Base-by-base conservation (phyloP, 2,888 invertebrate genomes). In the Crematogaster levior region DNA sequence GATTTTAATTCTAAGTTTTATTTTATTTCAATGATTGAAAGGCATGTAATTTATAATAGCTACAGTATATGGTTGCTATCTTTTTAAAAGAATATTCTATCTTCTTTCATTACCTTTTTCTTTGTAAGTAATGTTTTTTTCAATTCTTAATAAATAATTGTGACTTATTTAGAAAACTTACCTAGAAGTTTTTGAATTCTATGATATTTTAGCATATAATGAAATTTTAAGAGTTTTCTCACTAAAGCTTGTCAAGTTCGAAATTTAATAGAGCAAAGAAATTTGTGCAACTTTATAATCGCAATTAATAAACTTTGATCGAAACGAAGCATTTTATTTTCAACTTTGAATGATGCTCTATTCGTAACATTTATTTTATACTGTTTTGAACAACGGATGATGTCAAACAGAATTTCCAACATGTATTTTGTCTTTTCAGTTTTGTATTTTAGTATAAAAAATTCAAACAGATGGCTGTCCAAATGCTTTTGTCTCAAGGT, bases 401-500 rank as follows among this genome's bases (percentile, higher is more conserved):
- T 34, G 34, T 34, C 34, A 18, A 37, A 53, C 6, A 53, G 40
- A 73, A 73, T 73, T 60, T 60, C 3, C n/a, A 12, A 43, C 12
- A 15, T 1, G 56, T 43, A n/a, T 15, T 40, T 40, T 27, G 10
- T 51, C 10, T 3, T n/a, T n/a, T 24, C 34, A 24, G 40, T n/a
- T 48, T 70, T 34, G 46, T 21, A 46, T 63, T 74, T 34, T 34
- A 7, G 18, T 63, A 21, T n/a, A 27, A 18, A 30, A 58, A 40
- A 27, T 5, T 3, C 40, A 18, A 4, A n/a, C 18, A 6, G 21
- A 73, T 40, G 40, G 0, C 9, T 21, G 10, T 30, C 61, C 6
- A 24, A 6, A 24, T 9, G 34, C 9, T 74, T 65, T 63, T 48
- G 34, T 74, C 10, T 30, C 60, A 74, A 74, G 46, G 63, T 21